Evolutionary conservation across 1,140 invertebrate species (phyloP).

Genomic region (Cyrtorhinus lividipennis): DNA sequence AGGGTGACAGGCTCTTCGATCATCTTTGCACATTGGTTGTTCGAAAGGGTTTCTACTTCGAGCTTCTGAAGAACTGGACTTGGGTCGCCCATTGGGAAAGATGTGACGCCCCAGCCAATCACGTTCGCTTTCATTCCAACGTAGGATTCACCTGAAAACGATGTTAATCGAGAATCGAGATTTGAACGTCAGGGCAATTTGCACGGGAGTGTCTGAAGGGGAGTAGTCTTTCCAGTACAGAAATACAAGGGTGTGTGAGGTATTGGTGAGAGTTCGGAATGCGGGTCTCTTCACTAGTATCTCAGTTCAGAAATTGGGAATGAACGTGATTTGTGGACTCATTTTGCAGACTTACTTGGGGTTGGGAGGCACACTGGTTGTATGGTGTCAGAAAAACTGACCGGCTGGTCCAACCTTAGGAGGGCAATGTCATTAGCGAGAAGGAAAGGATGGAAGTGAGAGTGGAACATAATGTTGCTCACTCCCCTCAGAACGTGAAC

Average conservation of each 20-base stretch:
- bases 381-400: slow-evolving; percentile 30
- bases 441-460: slow-evolving; percentile 31
- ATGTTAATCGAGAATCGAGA: too few relatives aligned
- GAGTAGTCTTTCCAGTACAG: too few relatives aligned
- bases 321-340: too few relatives aligned
- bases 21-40: slow-evolving; percentile 26
- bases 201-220: not conserved
- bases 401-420: slow-evolving; percentile 30
- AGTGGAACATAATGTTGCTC: slow-evolving; percentile 28
- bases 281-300: too few relatives aligned
- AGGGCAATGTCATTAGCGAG: slow-evolving; percentile 36
- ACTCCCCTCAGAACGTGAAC: slow-evolving; percentile 25
- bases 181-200: too few relatives aligned
- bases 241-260: too few relatives aligned
- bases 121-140: slow-evolving; percentile 30
- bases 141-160: slow-evolving; percentile 27
- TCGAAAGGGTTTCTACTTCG: slow-evolving; percentile 28
- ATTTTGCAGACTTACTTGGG: slow-evolving; percentile 34
- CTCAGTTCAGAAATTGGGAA: too few relatives aligned
- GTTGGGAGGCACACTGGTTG: slow-evolving; percentile 35
- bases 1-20: slow-evolving; percentile 27
- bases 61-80: slow-evolving; percentile 28
- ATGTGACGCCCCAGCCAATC: slow-evolving; percentile 34
- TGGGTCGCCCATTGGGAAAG: slow-evolving; percentile 30
- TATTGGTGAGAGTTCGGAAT: too few relatives aligned